phyloP scores from a whole-genome alignment of 1,140 invertebrate species.

The Nilaparvata lugens region DNA sequence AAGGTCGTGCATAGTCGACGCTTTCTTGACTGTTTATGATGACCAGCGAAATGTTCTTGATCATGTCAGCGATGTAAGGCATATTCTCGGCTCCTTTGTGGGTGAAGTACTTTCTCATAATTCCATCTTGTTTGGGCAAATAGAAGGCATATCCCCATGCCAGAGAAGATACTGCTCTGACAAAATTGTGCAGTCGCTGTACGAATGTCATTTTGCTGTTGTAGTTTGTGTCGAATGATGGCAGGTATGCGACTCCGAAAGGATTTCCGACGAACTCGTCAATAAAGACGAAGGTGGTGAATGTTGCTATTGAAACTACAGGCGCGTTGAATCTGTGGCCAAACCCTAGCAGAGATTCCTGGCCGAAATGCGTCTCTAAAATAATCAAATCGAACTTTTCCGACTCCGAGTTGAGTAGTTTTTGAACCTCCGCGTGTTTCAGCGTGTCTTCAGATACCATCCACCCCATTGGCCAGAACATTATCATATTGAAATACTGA shows the following conservation, averaged over 20 bases:
- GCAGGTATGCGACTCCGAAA: constrained; percentile 20
- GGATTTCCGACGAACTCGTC: constrained; percentile 24
- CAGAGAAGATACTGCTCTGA: not conserved
- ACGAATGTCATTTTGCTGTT: constrained; percentile 25
- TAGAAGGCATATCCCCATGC: constrained; percentile 15
- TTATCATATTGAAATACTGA: not conserved
- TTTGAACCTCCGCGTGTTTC: not conserved
- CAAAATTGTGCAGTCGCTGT: constrained; percentile 23
- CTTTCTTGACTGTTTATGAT: constrained; percentile 33
- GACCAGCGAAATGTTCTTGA: constrained; percentile 20
- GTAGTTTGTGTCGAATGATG: constrained; percentile 22
- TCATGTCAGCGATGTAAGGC: constrained; percentile 22
- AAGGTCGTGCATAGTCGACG: constrained; percentile 17
- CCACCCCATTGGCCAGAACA: not conserved
- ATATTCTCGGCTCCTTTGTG: constrained; percentile 20
- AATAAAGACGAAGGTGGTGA: constrained; percentile 11
- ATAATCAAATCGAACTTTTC: constrained; percentile 31
- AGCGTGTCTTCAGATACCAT: constrained; percentile 2
- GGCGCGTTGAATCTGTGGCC: constrained; percentile 29
- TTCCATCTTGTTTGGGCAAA: constrained; percentile 22
- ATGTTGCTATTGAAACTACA: constrained; percentile 19
- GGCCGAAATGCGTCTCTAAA: constrained; percentile 29
- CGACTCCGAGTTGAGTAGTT: constrained; percentile 6
- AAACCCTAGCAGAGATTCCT: constrained; percentile 29
- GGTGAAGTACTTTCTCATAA: constrained; percentile 21